Evolutionary conservation across 2,888 invertebrate species (phyloP).

Genomic region (Drosophila paranaensis): DNA sequence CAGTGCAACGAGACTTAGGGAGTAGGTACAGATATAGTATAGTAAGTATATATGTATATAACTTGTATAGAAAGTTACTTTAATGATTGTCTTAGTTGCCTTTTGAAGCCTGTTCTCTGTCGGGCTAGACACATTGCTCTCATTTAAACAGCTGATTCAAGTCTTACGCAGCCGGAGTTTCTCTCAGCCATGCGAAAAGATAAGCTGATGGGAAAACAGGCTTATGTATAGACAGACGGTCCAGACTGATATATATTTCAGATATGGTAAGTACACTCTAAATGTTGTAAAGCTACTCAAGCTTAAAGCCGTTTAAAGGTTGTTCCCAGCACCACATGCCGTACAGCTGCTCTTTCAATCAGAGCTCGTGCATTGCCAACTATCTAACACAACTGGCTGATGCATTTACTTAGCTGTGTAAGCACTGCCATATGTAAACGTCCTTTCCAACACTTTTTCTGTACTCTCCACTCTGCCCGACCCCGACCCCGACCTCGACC

Average conservation of each 20-base stretch:
- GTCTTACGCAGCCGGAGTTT: not conserved
- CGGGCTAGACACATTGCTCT: no score
- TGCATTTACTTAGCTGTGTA: slow-evolving; percentile 60
- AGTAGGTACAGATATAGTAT: not conserved
- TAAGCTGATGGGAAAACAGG: not conserved
- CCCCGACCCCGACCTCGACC: no score
- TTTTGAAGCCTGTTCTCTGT: not conserved
- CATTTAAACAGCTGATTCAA: not conserved
- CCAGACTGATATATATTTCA: no score
- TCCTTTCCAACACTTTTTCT: slow-evolving; percentile 13
- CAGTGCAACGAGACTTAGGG: not conserved
- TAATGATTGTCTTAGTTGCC: not conserved
- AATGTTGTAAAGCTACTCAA: not conserved
- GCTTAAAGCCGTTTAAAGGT: not conserved
- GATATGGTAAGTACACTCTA: no score
- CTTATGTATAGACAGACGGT: no score
- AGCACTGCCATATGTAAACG: slow-evolving; percentile 31
- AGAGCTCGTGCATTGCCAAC: slow-evolving; percentile 1
- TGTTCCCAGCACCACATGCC: no score
- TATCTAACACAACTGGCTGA: slow-evolving; percentile 38
- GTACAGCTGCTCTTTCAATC: not conserved
- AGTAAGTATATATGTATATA: not conserved
- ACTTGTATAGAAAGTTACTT: no score
- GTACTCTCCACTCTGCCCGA: not conserved
- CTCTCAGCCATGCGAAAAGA: not conserved